Conservation (phyloP, 2,888 invertebrate genomes). For the Synergus gifuensis region DNA sequence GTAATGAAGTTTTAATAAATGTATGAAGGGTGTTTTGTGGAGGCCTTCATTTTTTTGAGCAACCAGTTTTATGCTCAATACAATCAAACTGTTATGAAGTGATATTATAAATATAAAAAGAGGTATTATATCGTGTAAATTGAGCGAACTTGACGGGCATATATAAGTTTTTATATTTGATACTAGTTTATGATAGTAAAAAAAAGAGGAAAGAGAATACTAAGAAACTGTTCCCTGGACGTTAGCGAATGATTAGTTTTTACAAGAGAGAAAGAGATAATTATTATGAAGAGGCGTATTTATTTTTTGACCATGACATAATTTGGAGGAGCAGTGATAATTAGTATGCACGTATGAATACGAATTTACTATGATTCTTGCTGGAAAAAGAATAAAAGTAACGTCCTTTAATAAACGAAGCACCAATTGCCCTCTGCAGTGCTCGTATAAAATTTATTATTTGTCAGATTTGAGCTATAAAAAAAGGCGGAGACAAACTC, state of each 20-base stretch:
- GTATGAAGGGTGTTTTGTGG: slow-evolving; percentile 63
- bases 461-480: slow-evolving; percentile 54
- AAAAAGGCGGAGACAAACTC: slow-evolving; percentile 63
- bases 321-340: slow-evolving; percentile 65
- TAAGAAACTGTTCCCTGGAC: slow-evolving; percentile 66
- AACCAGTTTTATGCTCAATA: slow-evolving; percentile 69
- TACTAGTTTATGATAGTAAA: slow-evolving; percentile 71
- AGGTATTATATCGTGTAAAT: slow-evolving; percentile 71
- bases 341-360: slow-evolving; percentile 65
- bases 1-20: slow-evolving; percentile 46
- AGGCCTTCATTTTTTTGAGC: slow-evolving; percentile 70
- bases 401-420: slow-evolving; percentile 55
- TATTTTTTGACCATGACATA: slow-evolving; percentile 68
- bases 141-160: slow-evolving; percentile 72
- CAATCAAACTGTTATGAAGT: slow-evolving; percentile 72
- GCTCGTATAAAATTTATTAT: slow-evolving; percentile 58
- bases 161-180: slow-evolving; percentile 76
- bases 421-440: slow-evolving; percentile 59
- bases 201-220: slow-evolving; percentile 52
- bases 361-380: slow-evolving; percentile 63
- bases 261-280: slow-evolving; percentile 57
- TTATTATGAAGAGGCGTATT: slow-evolving; percentile 71
- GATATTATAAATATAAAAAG: slow-evolving; percentile 70
- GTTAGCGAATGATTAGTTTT: slow-evolving; percentile 66
- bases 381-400: slow-evolving; percentile 53